Percentiles rank a stretch among this genome's conserved stretches.
phyloP scores from a whole-genome alignment of 2,888 invertebrate species.

The Stenolophus ochropezus region DNA sequence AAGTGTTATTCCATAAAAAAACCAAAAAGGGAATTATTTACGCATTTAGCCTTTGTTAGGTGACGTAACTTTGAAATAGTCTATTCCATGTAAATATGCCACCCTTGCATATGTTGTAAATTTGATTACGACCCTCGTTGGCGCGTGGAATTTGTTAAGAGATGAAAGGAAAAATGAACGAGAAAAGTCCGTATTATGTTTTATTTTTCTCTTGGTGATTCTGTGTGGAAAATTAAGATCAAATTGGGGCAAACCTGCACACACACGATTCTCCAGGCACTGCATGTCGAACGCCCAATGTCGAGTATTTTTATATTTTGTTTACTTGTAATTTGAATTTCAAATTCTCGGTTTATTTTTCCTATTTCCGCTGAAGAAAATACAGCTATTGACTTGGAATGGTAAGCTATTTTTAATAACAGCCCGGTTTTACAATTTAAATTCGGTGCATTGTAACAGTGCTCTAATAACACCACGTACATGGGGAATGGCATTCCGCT shows the following conservation, averaged over 20 bases:
- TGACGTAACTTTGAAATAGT: not conserved
- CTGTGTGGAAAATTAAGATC: slow-evolving; percentile 28
- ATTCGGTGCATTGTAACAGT: not conserved
- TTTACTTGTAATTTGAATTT: slow-evolving; percentile 25
- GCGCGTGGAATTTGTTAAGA: slow-evolving; percentile 4
- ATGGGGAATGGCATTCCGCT: not conserved
- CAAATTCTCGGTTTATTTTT: not conserved
- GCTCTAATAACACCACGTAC: not conserved
- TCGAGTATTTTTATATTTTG: slow-evolving; percentile 7
- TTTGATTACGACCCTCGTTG: not conserved
- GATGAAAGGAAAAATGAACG: slow-evolving; percentile 12
- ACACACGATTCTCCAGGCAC: not conserved
- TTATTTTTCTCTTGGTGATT: slow-evolving; percentile 24
- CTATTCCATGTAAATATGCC: not conserved
- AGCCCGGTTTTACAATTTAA: not conserved
- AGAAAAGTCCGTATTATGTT: not conserved
- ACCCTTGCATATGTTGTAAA: not conserved
- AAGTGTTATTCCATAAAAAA: not conserved
- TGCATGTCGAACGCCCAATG: not conserved
- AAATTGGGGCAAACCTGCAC: not conserved
- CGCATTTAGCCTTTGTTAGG: not conserved
- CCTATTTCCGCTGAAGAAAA: not conserved
- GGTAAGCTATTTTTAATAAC: not conserved
- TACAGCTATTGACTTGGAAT: not conserved
- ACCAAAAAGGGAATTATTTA: not conserved